Evolutionary conservation across 2,797 vertebrate genomes (phyloP), one percentile per base, ranked within the genome.

Genomic region (Novumbra hubbsi): DNA sequence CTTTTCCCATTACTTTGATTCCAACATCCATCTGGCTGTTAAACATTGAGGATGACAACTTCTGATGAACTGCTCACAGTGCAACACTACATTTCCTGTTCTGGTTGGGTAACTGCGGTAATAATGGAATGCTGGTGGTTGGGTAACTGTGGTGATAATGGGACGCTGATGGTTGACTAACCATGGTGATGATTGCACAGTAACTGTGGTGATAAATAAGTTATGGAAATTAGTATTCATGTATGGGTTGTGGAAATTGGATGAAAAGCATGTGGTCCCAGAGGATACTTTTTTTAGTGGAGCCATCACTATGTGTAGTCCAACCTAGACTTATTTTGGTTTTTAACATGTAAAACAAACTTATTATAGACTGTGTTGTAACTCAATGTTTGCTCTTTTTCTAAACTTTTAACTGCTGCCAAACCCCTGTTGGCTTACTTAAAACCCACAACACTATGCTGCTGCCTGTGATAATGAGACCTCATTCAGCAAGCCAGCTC

Each of bases 211-310:
- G 41, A 45, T 45, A 45, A 12, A 45, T 45, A 14, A 12, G 41
- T 45, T 45, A 12, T 45, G 41, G 9, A 45, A 45, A 45, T 45
- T 11, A 45, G 41, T 45, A 45, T 45, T 3, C 3, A 45, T 70
- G 70, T 70, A 79, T 74, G 49, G 72, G 52, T 70, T 81, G 24
- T 69, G 50, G 38, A 62, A 49, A 52, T 75, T 16, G 32, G 63
- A 52, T 75, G 19, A 38, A 60, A 78, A 38, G 52, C 30, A 14
- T 14, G 57, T 8, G 68, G 70, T 76, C 55, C 75, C 72, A 0
- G 27, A 30, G 68, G 68, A 48, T 32, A 64, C 24, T 28, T 32
- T 64, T 30, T 5, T 16, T 28, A 64, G 11, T 45, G 41, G 7
- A 64, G 27, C 62, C 55, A 57, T 57, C 12, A 24, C 24, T n/a